Evolutionary conservation across 2,113 vertebrate species (phyloP).

Genomic region (Hiodon tergisus): DNA sequence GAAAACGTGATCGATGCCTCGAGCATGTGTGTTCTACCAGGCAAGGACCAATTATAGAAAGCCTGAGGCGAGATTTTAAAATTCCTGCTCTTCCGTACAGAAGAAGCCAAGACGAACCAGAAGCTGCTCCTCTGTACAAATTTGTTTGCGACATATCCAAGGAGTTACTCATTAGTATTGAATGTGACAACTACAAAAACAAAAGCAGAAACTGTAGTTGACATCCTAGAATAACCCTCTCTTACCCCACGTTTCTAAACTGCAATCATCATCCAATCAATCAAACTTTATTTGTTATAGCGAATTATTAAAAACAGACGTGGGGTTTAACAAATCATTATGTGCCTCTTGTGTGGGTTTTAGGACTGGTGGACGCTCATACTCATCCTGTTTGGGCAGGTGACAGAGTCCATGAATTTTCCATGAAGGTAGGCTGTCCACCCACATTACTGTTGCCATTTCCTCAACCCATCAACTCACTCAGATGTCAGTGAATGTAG

Average conservation of each 20-base stretch:
- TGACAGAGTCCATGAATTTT: slow-evolving; percentile 93
- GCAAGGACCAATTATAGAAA: slow-evolving; percentile 48
- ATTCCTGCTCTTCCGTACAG: too few species aligned
- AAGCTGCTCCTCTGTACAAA: too few species aligned
- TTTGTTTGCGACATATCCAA: too few species aligned
- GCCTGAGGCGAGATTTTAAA: not conserved
- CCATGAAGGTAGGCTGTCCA: slow-evolving; percentile 82
- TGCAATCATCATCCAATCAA: too few species aligned
- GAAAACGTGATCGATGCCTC: slow-evolving; percentile 81
- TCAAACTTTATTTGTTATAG: too few species aligned
- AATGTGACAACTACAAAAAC: too few species aligned
- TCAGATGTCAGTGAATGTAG: not conserved
- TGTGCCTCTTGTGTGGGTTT: slow-evolving; percentile 37
- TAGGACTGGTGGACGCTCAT: slow-evolving; percentile 91
- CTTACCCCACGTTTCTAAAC: too few species aligned
- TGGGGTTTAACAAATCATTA: not conserved
- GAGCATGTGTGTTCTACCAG: slow-evolving; percentile 87
- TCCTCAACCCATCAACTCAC: not conserved
- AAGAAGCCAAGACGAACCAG: too few species aligned
- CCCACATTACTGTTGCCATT: not conserved
- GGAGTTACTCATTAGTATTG: too few species aligned
- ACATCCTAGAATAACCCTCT: too few species aligned
- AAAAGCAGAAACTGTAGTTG: too few species aligned
- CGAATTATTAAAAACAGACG: too few species aligned
- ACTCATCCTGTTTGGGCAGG: slow-evolving; percentile 96